phyloP scores from a whole-genome alignment of 1,140 invertebrate genomes.

The Brachionus rotundiformis region DNA sequence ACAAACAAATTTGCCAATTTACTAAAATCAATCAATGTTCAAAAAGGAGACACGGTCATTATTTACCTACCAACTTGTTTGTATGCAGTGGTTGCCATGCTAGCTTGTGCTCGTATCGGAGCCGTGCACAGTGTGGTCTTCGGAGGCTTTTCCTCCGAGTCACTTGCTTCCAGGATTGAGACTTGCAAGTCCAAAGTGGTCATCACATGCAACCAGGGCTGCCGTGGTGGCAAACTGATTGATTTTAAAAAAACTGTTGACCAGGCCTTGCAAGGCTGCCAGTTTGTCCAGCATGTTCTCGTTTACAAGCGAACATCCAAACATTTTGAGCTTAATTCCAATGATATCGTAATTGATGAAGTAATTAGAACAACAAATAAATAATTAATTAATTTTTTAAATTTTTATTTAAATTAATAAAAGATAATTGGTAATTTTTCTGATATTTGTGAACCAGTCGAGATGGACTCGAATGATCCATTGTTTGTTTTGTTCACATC shows the following conservation, averaged over 20 bases:
- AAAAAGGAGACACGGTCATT: slow-evolving; percentile 67
- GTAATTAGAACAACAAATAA: slow-evolving; percentile 58
- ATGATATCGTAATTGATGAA: slow-evolving; percentile 58
- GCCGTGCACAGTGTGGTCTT: slow-evolving; percentile 69
- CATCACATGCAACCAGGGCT: slow-evolving; percentile 66
- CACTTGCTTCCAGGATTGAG: slow-evolving; percentile 67
- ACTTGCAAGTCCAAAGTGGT: slow-evolving; percentile 64
- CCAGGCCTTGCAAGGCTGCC: slow-evolving; percentile 63
- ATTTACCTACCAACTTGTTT: slow-evolving; percentile 67
- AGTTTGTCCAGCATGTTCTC: slow-evolving; percentile 64
- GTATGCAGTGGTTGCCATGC: slow-evolving; percentile 65
- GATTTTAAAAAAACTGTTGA: slow-evolving; percentile 67
- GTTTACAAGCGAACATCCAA: slow-evolving; percentile 63
- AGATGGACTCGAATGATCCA: slow-evolving; percentile 67
- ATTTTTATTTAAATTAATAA: not conserved
- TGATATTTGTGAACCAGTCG: slow-evolving; percentile 60
- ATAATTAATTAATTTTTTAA: not conserved
- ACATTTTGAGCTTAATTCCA: slow-evolving; percentile 32
- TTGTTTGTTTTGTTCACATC: slow-evolving; percentile 69
- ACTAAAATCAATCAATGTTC: slow-evolving; percentile 63
- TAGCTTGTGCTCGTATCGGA: slow-evolving; percentile 67
- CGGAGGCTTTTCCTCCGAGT: slow-evolving; percentile 69
- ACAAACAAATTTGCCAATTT: slow-evolving; percentile 65
- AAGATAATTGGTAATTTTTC: slow-evolving; percentile 54
- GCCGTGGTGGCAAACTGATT: slow-evolving; percentile 66